A percentile compares a stretch with the other conserved stretches of the same genome.
Conservation (phyloP, 2,888 invertebrate species). For the Trypoxylon attenuatum region DNA sequence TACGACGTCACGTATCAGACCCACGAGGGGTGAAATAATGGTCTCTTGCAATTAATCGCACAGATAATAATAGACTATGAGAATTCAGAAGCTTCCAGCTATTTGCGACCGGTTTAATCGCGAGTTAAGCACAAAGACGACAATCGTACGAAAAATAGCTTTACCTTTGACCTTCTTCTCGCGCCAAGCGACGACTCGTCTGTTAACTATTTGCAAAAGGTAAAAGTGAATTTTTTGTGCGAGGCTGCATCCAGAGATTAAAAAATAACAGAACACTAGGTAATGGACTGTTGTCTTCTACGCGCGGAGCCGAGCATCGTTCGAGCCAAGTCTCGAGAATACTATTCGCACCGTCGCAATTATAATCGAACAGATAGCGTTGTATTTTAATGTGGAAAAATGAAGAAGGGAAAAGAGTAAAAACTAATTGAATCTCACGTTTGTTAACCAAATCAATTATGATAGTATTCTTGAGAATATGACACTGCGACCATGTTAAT, state of each 20-base stretch:
- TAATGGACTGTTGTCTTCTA: neutral
- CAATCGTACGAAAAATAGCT: constrained; percentile 9
- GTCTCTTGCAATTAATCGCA: constrained; percentile 36
- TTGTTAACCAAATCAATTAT: neutral
- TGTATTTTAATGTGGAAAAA: too few relatives aligned
- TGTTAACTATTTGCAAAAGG: neutral
- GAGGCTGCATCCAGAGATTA: constrained; percentile 8
- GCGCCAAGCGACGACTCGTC: too few relatives aligned
- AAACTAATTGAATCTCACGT: too few relatives aligned
- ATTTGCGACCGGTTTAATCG: constrained; percentile 18
- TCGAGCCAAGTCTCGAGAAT: too few relatives aligned
- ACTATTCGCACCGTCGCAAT: constrained; percentile 23
- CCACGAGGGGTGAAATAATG: constrained; percentile 18
- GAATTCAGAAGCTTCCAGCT: constrained; percentile 32
- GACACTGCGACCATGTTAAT: constrained; percentile 37
- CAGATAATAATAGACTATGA: constrained; percentile 37
- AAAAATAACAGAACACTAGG: neutral
- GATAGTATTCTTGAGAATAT: constrained; percentile 13
- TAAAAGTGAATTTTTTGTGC: constrained; percentile 8
- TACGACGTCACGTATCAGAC: constrained; percentile 17
- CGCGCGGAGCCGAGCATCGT: constrained; percentile 34
- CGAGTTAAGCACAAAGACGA: constrained; percentile 28
- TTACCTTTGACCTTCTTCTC: neutral
- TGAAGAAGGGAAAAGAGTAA: neutral
- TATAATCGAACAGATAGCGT: too few relatives aligned